Evolutionary conservation across 2,888 invertebrate species (phyloP).

Genomic region (Pelosia muscerda): DNA sequence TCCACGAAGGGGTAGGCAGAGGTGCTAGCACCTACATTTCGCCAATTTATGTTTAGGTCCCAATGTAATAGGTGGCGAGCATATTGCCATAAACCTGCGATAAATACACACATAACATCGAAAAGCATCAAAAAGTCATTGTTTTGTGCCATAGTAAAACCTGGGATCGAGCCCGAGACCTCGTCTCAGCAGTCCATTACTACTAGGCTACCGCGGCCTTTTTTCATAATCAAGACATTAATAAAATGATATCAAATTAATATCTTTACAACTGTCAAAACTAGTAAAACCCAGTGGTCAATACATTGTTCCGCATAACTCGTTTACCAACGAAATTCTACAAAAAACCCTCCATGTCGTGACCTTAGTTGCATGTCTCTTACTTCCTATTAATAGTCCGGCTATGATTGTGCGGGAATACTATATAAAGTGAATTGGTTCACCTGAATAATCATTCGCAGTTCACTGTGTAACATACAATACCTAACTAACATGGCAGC

Average conservation of each 20-base stretch:
- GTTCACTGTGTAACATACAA: constrained; percentile 77
- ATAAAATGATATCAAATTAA: neutral
- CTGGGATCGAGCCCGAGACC: no score
- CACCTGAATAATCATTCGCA: constrained; percentile 79
- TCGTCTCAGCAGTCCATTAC: no score
- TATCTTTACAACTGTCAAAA: neutral
- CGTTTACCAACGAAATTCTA: constrained; percentile 71
- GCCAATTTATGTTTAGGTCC: no score
- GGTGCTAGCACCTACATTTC: no score
- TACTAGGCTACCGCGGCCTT: no score
- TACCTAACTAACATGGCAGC: constrained; percentile 82
- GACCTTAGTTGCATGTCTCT: constrained; percentile 79
- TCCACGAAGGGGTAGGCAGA: no score
- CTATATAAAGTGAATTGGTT: constrained; percentile 73
- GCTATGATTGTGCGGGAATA: constrained; percentile 69
- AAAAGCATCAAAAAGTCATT: no score
- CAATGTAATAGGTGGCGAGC: no score
- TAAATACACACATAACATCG: no score
- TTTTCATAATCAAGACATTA: neutral
- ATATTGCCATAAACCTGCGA: no score
- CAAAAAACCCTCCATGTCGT: constrained; percentile 68
- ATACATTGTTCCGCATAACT: constrained; percentile 74
- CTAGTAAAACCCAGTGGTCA: constrained; percentile 37
- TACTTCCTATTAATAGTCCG: constrained; percentile 82
- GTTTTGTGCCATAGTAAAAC: no score